Conservation (phyloP, 2,797 vertebrate species). For the Malacoraja senta region DNA sequence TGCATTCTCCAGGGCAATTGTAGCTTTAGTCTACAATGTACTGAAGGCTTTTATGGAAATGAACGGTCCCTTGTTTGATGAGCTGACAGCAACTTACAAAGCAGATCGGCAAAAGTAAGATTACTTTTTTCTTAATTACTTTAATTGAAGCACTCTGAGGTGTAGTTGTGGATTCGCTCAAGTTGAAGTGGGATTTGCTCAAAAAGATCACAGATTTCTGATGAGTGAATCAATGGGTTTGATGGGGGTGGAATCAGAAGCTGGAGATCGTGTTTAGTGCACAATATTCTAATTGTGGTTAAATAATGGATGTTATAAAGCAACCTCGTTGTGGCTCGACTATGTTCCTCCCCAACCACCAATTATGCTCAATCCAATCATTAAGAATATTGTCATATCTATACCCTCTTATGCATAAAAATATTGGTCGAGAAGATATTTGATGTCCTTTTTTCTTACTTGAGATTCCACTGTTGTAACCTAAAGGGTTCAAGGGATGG, state of each 20-base stretch:
- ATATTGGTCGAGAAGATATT: not conserved
- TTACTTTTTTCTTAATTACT: not conserved
- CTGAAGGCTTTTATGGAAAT: constrained; percentile 99
- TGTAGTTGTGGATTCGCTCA: not conserved
- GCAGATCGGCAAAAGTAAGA: constrained; percentile 97
- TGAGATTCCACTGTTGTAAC: not conserved
- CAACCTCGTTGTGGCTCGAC: not conserved
- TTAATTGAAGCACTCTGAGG: not conserved
- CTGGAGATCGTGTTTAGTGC: not conserved
- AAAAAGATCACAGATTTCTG: not conserved
- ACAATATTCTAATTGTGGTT: not conserved
- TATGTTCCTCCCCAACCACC: not conserved
- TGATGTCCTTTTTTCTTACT: not conserved
- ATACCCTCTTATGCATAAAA: not conserved
- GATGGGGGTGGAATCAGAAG: no score
- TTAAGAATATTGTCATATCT: not conserved
- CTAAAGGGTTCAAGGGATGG: not conserved
- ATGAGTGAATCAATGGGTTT: not conserved
- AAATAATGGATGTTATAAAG: not conserved
- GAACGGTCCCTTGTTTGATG: constrained; percentile 98
- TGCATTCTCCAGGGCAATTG: constrained; percentile 74
- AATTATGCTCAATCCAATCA: not conserved
- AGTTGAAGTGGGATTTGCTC: not conserved
- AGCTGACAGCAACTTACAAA: constrained; percentile 98
- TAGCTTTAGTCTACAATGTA: constrained; percentile 96